These are phyloP conservation scores for Spodoptera litura DNA, from an alignment of 1,140 invertebrate species.

Conservation along the genomic window DNA sequence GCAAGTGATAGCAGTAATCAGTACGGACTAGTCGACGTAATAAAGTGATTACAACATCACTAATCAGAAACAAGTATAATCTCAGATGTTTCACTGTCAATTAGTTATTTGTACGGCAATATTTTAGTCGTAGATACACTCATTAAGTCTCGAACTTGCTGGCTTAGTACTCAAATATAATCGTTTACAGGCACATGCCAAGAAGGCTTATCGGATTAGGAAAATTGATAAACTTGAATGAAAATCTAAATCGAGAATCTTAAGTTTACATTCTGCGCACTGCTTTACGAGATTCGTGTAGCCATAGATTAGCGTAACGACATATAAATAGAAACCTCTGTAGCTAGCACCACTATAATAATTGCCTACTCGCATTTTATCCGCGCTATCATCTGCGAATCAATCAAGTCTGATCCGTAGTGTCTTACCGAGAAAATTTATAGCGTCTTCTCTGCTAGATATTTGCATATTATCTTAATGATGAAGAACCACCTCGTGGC, in stretches of 20 bases:
- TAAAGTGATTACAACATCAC: slow-evolving; percentile 37
- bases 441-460: slow-evolving; percentile 56
- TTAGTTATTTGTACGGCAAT: slow-evolving; percentile 42
- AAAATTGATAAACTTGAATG: slow-evolving; percentile 43
- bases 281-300: slow-evolving; percentile 41
- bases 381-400: slow-evolving; percentile 57
- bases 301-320: slow-evolving; percentile 33
- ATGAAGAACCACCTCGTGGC: slow-evolving; percentile 62
- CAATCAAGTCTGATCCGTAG: slow-evolving; percentile 59
- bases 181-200: slow-evolving; percentile 27
- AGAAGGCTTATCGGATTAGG: slow-evolving; percentile 21
- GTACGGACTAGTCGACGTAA: slow-evolving; percentile 25
- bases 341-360: slow-evolving; percentile 36
- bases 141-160: slow-evolving; percentile 26
- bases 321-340: slow-evolving; percentile 38
- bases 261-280: slow-evolving; percentile 33
- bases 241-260: slow-evolving; percentile 41
- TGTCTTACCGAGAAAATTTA: slow-evolving; percentile 59
- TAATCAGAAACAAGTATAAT: slow-evolving; percentile 35
- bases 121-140: slow-evolving; percentile 25
- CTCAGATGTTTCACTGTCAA: slow-evolving; percentile 41
- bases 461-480: slow-evolving; percentile 74
- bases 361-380: slow-evolving; percentile 47
- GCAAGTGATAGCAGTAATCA: slow-evolving; percentile 31
- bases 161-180: slow-evolving; percentile 26